phyloP scores from a whole-genome alignment of 1,140 invertebrate species.

The Hyphantria cunea region DNA sequence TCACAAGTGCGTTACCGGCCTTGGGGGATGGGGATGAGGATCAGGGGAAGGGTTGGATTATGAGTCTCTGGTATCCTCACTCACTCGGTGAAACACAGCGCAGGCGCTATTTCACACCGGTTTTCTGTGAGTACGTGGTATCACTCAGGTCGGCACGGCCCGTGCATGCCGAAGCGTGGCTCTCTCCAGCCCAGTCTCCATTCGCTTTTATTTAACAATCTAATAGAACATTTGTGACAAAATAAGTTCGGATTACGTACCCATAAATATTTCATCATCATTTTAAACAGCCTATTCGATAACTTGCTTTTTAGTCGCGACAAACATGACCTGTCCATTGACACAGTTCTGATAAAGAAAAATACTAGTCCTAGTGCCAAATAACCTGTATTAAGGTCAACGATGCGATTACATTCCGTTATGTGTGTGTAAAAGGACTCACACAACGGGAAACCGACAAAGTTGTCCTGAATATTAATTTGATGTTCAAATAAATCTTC shows the following conservation, averaged over 20 bases:
- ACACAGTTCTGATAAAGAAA: conserved; percentile 6
- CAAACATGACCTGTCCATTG: not conserved
- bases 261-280: not conserved
- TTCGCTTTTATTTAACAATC: not conserved
- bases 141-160: too few relatives aligned
- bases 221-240: not conserved
- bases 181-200: too few relatives aligned
- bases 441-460: conserved; percentile 50
- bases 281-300: not conserved
- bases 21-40: too few relatives aligned
- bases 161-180: too few relatives aligned
- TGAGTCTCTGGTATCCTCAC: too few relatives aligned
- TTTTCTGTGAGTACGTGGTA: too few relatives aligned
- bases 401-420: conserved; percentile 42
- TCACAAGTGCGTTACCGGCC: too few relatives aligned
- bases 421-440: conserved; percentile 48
- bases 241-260: not conserved
- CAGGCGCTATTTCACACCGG: too few relatives aligned
- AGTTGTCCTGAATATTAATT: conserved; percentile 67
- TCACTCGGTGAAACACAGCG: too few relatives aligned
- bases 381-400: conserved; percentile 34
- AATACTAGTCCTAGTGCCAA: conserved; percentile 25
- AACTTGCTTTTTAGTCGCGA: not conserved
- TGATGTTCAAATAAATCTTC: conserved; percentile 47
- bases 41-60: too few relatives aligned